A percentile compares a stretch with the other conserved stretches of the same genome.
Conservation (phyloP, 92 coral and sea anemone genomes). For the Porites lobata region DNA sequence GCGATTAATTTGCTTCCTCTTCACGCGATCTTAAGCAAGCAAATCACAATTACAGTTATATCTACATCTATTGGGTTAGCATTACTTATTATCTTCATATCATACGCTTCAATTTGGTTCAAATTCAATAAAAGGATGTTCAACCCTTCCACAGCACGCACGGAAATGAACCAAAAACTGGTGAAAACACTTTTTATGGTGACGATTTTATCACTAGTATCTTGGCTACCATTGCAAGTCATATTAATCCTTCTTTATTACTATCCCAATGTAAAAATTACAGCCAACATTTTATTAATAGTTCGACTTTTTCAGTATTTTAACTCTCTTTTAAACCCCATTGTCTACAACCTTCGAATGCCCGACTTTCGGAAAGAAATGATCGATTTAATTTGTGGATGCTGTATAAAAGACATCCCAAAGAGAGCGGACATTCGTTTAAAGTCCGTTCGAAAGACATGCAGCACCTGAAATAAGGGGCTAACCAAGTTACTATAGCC, state of each 20-base stretch:
- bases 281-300: not conserved
- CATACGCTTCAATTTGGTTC: constrained; percentile 14
- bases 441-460: not conserved
- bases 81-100: constrained; percentile 4
- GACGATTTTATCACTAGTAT: not conserved
- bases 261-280: not conserved
- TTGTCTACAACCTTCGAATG: constrained; percentile 11
- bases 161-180: constrained; percentile 6
- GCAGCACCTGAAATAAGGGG: not conserved
- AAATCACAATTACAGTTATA: not conserved
- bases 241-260: not conserved
- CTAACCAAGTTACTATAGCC: too few relatives aligned
- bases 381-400: not conserved
- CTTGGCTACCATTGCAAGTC: constrained; percentile 2
- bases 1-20: not conserved
- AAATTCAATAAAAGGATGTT: constrained; percentile 2
- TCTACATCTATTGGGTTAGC: constrained; percentile 14
- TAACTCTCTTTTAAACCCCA: constrained; percentile 13
- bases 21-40: not conserved
- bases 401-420: not conserved
- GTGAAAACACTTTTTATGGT: not conserved
- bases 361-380: constrained; percentile 6
- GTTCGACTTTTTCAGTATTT: constrained; percentile 13
- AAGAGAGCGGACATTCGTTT: not conserved
- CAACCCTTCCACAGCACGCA: not conserved